These are phyloP conservation scores for Neoarius graeffei DNA, from an alignment of 2,113 vertebrate genomes.

Conservation along the genomic window DNA sequence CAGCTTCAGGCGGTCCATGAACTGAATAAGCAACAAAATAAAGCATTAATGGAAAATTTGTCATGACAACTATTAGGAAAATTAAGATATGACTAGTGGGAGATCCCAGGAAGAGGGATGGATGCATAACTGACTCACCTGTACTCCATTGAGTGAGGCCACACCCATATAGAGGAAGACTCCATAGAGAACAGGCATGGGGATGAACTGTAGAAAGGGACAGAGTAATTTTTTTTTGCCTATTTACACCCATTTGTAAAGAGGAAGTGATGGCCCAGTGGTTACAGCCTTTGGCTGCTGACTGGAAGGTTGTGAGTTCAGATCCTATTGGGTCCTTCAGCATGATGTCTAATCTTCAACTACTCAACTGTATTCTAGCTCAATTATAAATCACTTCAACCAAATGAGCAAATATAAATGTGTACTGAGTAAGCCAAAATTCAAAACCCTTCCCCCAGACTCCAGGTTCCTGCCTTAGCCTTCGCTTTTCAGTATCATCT, in stretches of 20 bases:
- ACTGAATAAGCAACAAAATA: conserved; percentile 69
- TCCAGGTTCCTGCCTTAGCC: not conserved
- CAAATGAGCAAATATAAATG: not conserved
- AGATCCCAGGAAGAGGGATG: not conserved
- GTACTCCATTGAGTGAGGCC: conserved; percentile 76
- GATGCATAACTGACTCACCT: conserved; percentile 62
- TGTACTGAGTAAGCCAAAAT: not conserved
- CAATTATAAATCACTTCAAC: not conserved
- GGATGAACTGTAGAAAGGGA: conserved; percentile 68
- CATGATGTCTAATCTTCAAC: not conserved
- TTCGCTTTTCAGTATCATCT: not conserved
- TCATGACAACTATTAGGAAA: not conserved
- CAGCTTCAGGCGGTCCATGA: conserved; percentile 96
- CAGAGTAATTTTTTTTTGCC: not conserved
- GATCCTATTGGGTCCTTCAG: not conserved
- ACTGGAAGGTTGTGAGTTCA: not conserved
- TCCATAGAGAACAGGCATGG: conserved; percentile 79
- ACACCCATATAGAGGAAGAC: conserved; percentile 81
- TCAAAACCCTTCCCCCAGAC: not conserved
- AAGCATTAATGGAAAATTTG: not conserved
- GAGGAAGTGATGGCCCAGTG: not conserved
- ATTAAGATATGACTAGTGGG: not conserved
- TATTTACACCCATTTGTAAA: not conserved
- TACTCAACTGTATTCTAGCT: not conserved
- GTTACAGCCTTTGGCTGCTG: not conserved